These are phyloP conservation scores for Orussus abietinus DNA, from an alignment of 1,140 invertebrate species.

Conservation along the genomic window DNA sequence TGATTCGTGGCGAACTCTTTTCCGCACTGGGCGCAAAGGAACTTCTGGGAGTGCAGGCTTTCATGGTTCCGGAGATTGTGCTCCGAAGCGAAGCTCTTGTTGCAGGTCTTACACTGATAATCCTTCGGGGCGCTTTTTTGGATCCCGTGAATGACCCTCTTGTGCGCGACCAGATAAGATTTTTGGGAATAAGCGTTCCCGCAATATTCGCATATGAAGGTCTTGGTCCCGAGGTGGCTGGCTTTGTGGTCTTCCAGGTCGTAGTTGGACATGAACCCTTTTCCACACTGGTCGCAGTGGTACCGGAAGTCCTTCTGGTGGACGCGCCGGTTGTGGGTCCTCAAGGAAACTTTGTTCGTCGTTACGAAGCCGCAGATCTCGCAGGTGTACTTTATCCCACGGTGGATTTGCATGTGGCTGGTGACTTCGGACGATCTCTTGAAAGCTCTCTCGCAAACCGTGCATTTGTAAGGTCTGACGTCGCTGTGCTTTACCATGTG, in stretches of 20 bases:
- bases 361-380: slow-evolving; percentile 10
- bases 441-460: slow-evolving; percentile 31
- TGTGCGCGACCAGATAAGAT: slow-evolving; percentile 14
- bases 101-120: slow-evolving; percentile 48
- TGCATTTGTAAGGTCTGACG: slow-evolving; percentile 34
- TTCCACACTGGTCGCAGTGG: slow-evolving; percentile 47
- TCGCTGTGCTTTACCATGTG: slow-evolving; percentile 38
- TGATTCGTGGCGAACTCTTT: slow-evolving; percentile 58
- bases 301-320: slow-evolving; percentile 8
- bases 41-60: slow-evolving; percentile 42
- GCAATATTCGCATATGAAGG: slow-evolving; percentile 52
- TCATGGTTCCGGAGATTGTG: slow-evolving; percentile 39
- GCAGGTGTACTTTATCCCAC: slow-evolving; percentile 7
- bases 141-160: slow-evolving; percentile 7
- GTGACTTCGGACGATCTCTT: slow-evolving; percentile 31
- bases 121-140: slow-evolving; percentile 4
- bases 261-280: slow-evolving; percentile 49
- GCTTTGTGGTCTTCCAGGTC: slow-evolving; percentile 43
- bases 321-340: slow-evolving; percentile 2
- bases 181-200: slow-evolving; percentile 27
- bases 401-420: slow-evolving; percentile 30
- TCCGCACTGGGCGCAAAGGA: slow-evolving; percentile 51
- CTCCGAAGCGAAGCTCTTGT: slow-evolving; percentile 24
- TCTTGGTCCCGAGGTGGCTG: slow-evolving; percentile 45
- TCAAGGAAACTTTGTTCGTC: slow-evolving; percentile 9